Base-by-base conservation (phyloP, 30 jellyfish, hydroid and myxozoan genomes). In the Calvadosia cruxmelitensis region DNA sequence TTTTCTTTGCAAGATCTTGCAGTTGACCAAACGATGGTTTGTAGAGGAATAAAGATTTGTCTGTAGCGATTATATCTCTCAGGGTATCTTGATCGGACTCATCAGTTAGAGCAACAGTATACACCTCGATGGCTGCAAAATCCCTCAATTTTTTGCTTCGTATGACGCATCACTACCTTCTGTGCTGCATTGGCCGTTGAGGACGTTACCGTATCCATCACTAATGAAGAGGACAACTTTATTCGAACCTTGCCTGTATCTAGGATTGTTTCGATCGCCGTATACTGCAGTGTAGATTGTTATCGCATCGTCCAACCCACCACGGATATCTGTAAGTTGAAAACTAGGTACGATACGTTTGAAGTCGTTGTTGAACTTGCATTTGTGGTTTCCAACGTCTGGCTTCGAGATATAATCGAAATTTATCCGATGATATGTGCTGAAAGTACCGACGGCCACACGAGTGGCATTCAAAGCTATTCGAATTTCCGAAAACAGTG, bases 391-490 rank as follows among this genome's bases (percentile, higher is more conserved):
- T 34, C 70, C 78, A 51, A 31, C 25, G 2, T 67, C 51, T 62
- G 95, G 95, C 1, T 73, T 49, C 72, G 63, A 68, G n/a, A 91
- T 48, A 62, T 91, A 91, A 64, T 91, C 83, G 52, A 91, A 20
- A 27, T 69, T 81, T 13, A 78, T 50, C 50, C 72, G 31, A 48
- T 79, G 91, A 23, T 62, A 7, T 0, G 64, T 5, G 3, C 85
- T 82, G 51, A 91, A 91, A 1, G 95, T 82, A 16, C 90, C 95
- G 33, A 91, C 52, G 29, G 99, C 94, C 28, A 91, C 62, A 52
- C 99, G 78, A 1, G 99, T 91, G 2, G 99, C 95, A 72, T 82
- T 83, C 71, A 71, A 91, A 1, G 99, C 92, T 24, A 91, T 72
- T 33, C 84, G 93, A 28, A 91, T 93, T 34, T 82, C 88, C 10